Evolutionary conservation across 2,113 vertebrate genomes (phyloP).

Genomic region (Bos taurus): ARS-UCD2.0 NC_037351.1:25187001-25187500

Average conservation of each 20-base stretch:
- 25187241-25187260: neutral
- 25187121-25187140: constrained; percentile 68
- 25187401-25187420: neutral
- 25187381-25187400: neutral
- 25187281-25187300: neutral
- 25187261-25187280: neutral
- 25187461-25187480: neutral
- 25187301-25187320: neutral
- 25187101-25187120: constrained; percentile 21
- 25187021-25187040: constrained; percentile 69
- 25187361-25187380: constrained; percentile 16
- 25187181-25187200: neutral
- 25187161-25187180: constrained; percentile 18
- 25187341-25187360: constrained; percentile 46
- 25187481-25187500: neutral
- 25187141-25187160: constrained; percentile 48
- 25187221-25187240: neutral
- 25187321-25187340: neutral
- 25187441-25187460: neutral
- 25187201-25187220: neutral
- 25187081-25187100: neutral
- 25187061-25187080: neutral
- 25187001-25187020: neutral
- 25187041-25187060: constrained; percentile 64
- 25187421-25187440: too few species aligned